A percentile compares a stretch with the other conserved stretches of the same genome.
Conservation (phyloP, 2,888 invertebrate species). For the Dugesia japonica region DNA sequence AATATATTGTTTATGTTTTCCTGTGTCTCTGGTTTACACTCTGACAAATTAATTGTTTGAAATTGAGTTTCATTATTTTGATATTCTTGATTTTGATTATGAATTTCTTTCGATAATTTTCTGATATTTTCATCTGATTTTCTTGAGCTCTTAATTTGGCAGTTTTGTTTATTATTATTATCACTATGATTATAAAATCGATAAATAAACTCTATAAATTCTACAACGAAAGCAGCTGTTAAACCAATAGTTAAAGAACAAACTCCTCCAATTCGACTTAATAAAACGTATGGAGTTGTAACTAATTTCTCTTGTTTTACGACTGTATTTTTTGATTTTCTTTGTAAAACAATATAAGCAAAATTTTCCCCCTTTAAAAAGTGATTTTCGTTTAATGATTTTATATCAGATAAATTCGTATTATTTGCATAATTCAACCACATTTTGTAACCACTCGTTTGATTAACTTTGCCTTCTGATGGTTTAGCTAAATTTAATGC, state of each 20-base stretch:
- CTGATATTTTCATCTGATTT: background rate
- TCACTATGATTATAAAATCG: background rate
- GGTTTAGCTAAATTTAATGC: background rate
- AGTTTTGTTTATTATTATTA: background rate
- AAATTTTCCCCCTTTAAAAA: slow-evolving; percentile 28
- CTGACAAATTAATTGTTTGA: no score
- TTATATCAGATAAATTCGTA: background rate
- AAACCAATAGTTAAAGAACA: slow-evolving; percentile 33
- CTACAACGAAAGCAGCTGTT: slow-evolving; percentile 33
- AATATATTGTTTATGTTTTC: no score
- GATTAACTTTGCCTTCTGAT: background rate
- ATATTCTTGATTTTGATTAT: background rate
- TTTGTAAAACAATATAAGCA: slow-evolving; percentile 34
- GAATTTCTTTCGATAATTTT: background rate
- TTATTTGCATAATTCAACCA: background rate
- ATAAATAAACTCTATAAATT: slow-evolving; percentile 34
- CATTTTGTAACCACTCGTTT: background rate
- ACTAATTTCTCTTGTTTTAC: slow-evolving; percentile 33
- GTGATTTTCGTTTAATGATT: background rate
- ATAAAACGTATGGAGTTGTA: slow-evolving; percentile 30
- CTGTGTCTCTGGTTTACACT: no score
- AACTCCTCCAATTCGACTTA: slow-evolving; percentile 33
- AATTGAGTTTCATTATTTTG: no score
- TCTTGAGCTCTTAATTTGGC: background rate
- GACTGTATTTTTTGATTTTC: slow-evolving; percentile 20